These are phyloP conservation scores for Aradophagus sp. DNA, from an alignment of 1,140 invertebrate genomes.

Conservation along the genomic window DNA sequence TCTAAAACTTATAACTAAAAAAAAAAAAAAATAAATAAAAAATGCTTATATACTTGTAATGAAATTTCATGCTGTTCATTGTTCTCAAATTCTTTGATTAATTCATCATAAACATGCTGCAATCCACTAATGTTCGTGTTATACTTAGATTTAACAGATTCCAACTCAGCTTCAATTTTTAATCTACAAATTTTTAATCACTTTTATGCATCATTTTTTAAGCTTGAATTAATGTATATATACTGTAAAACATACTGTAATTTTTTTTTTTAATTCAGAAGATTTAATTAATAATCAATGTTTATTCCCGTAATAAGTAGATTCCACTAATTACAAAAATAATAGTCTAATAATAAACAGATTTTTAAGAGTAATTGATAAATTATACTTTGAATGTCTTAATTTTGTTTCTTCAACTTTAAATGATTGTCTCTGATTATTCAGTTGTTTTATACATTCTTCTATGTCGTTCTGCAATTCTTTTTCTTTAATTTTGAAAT, in stretches of 20 bases:
- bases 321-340: too few relatives aligned
- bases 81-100: slow-evolving; percentile 33
- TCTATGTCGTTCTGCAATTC: slow-evolving; percentile 33
- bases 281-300: too few relatives aligned
- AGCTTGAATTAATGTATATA: too few relatives aligned
- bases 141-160: slow-evolving; percentile 56
- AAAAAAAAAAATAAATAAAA: slow-evolving; percentile 9
- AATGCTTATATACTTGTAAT: slow-evolving; percentile 1
- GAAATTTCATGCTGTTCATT: slow-evolving; percentile 12
- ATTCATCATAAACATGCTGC: slow-evolving; percentile 34
- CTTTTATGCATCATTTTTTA: too few relatives aligned
- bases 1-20: too few relatives aligned
- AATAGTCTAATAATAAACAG: too few relatives aligned
- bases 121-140: slow-evolving; percentile 57
- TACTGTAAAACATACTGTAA: too few relatives aligned
- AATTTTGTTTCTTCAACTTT: slow-evolving; percentile 41
- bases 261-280: too few relatives aligned
- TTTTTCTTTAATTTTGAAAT: slow-evolving; percentile 19
- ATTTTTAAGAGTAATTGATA: slow-evolving; percentile 9
- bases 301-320: too few relatives aligned
- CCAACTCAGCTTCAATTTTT: slow-evolving; percentile 59
- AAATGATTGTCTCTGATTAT: slow-evolving; percentile 22
- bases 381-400: slow-evolving; percentile 47
- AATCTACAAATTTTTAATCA: too few relatives aligned
- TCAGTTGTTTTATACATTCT: slow-evolving; percentile 32